These are phyloP conservation scores for Megalopta genalis DNA, from an alignment of 1,140 invertebrate species.

Conservation along the genomic window DNA sequence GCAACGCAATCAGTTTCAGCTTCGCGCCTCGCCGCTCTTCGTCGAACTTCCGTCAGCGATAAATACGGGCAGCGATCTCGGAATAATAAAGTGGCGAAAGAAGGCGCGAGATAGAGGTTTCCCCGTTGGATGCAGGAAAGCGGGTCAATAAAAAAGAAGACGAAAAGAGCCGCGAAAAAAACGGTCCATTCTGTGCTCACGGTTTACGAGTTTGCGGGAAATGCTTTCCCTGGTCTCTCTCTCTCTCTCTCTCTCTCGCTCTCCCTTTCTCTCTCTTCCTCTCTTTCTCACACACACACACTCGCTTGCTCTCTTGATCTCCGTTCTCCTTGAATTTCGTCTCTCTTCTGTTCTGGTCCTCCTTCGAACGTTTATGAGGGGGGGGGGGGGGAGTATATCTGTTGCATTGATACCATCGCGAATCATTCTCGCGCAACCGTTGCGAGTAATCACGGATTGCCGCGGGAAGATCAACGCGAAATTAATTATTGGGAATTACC, in stretches of 20 bases:
- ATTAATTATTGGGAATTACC: too few relatives aligned
- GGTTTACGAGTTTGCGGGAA: slow-evolving; percentile 19
- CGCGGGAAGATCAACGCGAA: too few relatives aligned
- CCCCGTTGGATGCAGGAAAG: background rate
- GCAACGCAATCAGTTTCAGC: slow-evolving; percentile 36
- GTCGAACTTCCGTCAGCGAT: slow-evolving; percentile 35
- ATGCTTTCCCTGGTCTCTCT: background rate
- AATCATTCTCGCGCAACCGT: too few relatives aligned
- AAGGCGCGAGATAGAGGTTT: background rate
- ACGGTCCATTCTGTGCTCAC: background rate
- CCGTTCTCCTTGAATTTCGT: background rate
- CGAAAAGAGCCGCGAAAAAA: too few relatives aligned
- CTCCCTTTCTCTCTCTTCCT: too few relatives aligned
- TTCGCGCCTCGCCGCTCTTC: slow-evolving; percentile 25
- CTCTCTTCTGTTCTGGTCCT: background rate
- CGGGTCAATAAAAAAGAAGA: background rate
- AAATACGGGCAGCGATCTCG: slow-evolving; percentile 33
- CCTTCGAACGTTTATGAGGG: background rate
- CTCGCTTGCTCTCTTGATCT: too few relatives aligned
- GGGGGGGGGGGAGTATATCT: background rate
- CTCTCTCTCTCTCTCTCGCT: background rate
- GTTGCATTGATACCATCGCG: background rate
- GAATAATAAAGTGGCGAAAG: slow-evolving; percentile 38
- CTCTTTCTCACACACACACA: too few relatives aligned
- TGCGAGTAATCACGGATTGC: too few relatives aligned